Conservation (phyloP, 2,797 vertebrate species). For the Tenualosa ilisha region DNA sequence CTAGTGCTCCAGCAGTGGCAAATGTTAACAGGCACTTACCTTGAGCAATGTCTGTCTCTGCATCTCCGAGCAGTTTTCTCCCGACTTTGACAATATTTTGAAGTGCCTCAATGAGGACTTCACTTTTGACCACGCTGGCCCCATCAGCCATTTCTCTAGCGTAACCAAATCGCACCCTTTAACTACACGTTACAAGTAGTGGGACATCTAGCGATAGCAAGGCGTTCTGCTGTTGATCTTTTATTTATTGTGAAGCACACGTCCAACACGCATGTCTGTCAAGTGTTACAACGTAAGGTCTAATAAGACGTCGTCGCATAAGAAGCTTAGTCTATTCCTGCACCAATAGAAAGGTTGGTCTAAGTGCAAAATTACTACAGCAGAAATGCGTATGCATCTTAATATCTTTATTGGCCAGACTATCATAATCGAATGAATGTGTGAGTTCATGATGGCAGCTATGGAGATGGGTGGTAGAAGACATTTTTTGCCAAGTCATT, state of each 20-base stretch:
- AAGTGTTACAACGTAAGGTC: too few species aligned
- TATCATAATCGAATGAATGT: background rate
- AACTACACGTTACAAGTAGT: background rate
- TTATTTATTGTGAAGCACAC: background rate
- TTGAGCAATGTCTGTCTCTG: constrained; percentile 30
- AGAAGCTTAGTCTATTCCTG: background rate
- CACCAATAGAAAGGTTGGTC: background rate
- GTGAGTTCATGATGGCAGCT: background rate
- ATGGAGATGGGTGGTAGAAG: background rate
- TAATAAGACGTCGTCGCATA: too few species aligned
- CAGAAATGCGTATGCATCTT: background rate
- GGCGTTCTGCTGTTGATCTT: background rate
- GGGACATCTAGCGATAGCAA: constrained; percentile 19
- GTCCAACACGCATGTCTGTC: too few species aligned
- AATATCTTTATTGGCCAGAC: constrained; percentile 1
- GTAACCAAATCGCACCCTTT: too few species aligned
- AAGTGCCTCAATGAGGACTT: constrained; percentile 32
- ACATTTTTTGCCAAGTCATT: background rate
- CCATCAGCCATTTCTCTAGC: constrained; percentile 50
- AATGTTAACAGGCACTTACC: constrained; percentile 22
- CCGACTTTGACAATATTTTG: constrained; percentile 31
- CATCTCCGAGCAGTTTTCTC: constrained; percentile 32
- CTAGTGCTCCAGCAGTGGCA: background rate
- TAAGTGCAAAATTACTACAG: background rate
- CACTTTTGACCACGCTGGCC: constrained; percentile 13